Evolutionary conservation across 2,113 vertebrate species (phyloP), one percentile per base, ranked within the genome.

Genomic region (Copsychus sechellarum): DNA sequence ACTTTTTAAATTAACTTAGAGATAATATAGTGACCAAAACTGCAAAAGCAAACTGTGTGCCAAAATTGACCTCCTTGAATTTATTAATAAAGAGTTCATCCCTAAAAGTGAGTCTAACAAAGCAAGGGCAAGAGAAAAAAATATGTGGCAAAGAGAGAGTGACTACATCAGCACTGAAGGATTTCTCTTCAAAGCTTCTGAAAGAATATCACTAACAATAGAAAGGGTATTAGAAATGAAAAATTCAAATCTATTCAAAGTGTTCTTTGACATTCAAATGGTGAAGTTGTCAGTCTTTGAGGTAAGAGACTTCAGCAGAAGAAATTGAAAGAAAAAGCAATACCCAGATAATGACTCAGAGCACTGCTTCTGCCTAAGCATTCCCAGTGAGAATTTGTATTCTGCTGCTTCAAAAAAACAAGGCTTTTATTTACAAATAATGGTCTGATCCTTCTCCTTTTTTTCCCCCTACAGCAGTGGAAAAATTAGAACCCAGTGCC

Each of bases 241-340:
- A 85, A 94, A 94, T 72, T 95, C 62, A 89, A 53, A 74, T 58
- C 45, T 90, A 89, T 95, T 86, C 48, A 95, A 93, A 92, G 90
- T 84, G 20, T 93, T 91, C 88, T 91, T 95, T 94, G 77, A 91
- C 58, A 90, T 96, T 91, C 89, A 95, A 81, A 96, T 95, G 42
- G 72, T 43, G 83, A 91, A 72, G 54, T 23, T 90, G 74, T 91
- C 95, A 96, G 48, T 86, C 64, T 87, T 91, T 73, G 56, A 88
- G 86, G 81, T 69, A 87, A 85, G 34, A 88, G 51, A 94, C 38
- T 88, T 95, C 14, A 92, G 51, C 67, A 95, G 53, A 67, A 84
- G 66, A 56, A 77, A 88, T 88, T 78, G 84, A 61, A 90, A 83
- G 38, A 71, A 87, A 83, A 88, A 72, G 42, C 31, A 77, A 88